A percentile compares a stretch with the other conserved stretches of the same genome.
Evolutionary conservation across 2,113 vertebrate species (phyloP).

Genomic region (Macrotis lagotis): DNA sequence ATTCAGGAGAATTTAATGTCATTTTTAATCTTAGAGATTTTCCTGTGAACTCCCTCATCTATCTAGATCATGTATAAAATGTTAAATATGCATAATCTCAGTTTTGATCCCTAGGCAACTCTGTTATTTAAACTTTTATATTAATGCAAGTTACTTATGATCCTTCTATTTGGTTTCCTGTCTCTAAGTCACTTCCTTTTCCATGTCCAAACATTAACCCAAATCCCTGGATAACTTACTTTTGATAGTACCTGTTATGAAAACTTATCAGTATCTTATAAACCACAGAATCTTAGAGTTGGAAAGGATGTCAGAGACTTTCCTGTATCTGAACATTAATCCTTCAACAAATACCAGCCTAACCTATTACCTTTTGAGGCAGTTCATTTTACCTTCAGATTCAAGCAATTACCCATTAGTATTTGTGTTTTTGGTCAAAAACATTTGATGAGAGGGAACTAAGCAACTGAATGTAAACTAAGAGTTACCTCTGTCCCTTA

Average conservation of each 20-base stretch:
- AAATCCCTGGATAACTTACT: neutral
- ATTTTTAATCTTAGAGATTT: conserved; percentile 4
- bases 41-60: neutral
- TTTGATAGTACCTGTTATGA: neutral
- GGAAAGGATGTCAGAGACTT: neutral
- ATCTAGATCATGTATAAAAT: neutral
- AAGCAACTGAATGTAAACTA: neutral
- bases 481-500: neutral
- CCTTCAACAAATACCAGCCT: neutral
- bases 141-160: neutral
- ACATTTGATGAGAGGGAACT: neutral
- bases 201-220: neutral
- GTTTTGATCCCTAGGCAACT: neutral
- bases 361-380: neutral
- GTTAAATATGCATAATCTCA: conserved; percentile 1
- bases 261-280: neutral
- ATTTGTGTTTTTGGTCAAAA: neutral
- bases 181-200: neutral
- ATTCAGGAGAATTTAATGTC: neutral
- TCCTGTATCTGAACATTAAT: neutral
- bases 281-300: neutral
- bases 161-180: neutral
- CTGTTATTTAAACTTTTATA: neutral
- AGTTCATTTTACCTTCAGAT: neutral
- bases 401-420: neutral